Base-by-base conservation (phyloP, 2,888 invertebrate species). In the Ecdyonurus torrentis region DNA sequence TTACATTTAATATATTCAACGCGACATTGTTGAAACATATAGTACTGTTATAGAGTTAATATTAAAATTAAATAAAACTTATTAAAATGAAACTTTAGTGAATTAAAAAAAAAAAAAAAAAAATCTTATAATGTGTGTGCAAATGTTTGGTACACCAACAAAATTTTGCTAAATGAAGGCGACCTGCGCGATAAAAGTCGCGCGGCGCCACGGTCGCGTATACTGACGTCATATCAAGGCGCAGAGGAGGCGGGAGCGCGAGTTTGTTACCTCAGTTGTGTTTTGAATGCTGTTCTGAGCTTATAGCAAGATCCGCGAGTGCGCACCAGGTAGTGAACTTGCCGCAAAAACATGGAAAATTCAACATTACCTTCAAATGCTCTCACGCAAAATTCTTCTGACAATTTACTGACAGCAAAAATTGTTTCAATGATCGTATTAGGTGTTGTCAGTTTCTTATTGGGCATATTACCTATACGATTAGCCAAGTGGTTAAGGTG, bases 341-440 rank as follows among this genome's bases (percentile, higher is more conserved):
- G n/a, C n/a, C n/a, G n/a, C n/a, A n/a, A 37, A 5, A 37, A 15
- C 37, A 37, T 37, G 37, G 37, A 37, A 5, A 37, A 5, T 15
- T 37, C 37, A 37, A 37, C 37, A 37, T 10, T 37, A 15, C 15
- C 37, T 10, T 37, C 37, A 37, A 37, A 37, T 15, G 15, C 15
- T 37, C 15, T 37, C 37, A 15, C 37, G 7, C 66, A 71, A 53
- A 72, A 73, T 22, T 76, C 77, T 2, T 73, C 73, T 0, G 74
- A 79, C 0, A 77, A 76, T 2, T 78, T 85, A 7, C 72, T 87
- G 22, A 69, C 83, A 37, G 89, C 91, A 19, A 93, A 93, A 75
- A 80, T 83, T 22, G 83, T 88, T 2, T 84, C 92, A 1, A 89
- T 93, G 86, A 76, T 80, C 55, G 84, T 87, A 24, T 79, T 94